These are phyloP conservation scores for Nasonia vitripennis DNA, from an alignment of 1,140 invertebrate species.

Conservation along the genomic window DNA sequence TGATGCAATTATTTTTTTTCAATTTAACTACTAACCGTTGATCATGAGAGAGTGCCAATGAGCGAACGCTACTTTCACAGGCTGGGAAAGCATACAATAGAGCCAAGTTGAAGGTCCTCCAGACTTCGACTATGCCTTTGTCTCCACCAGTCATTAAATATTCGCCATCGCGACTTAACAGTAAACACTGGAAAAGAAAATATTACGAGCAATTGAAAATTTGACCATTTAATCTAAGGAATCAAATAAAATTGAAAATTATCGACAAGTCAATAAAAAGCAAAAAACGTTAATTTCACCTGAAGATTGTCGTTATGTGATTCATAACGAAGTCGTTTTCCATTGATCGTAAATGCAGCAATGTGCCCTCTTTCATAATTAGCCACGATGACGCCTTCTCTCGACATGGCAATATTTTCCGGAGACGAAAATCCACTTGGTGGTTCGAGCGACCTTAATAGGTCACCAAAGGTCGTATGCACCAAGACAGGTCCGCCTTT, in stretches of 20 bases:
- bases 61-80: conserved; percentile 94
- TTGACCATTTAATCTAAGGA: too few relatives aligned
- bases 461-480: conserved; percentile 98
- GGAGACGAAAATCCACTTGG: conserved; percentile 88
- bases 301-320: conserved; percentile 96
- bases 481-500: conserved; percentile 96
- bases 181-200: conserved; percentile 84
- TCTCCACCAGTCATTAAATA: conserved; percentile 98
- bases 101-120: conserved; percentile 97
- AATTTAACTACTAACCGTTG: conserved; percentile 87
- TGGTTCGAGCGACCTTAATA: conserved; percentile 92
- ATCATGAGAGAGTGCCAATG: conserved; percentile 95
- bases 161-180: conserved; percentile 97
- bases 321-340: conserved; percentile 89
- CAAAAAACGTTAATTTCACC: conserved; percentile 75
- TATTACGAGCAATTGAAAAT: conserved; percentile 29
- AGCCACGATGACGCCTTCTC: conserved; percentile 97
- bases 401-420: conserved; percentile 92
- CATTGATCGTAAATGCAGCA: conserved; percentile 95
- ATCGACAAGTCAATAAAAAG: not conserved
- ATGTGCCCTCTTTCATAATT: conserved; percentile 94
- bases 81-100: conserved; percentile 97
- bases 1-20: not conserved
- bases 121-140: conserved; percentile 97
- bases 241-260: not conserved